A percentile compares a stretch with the other conserved stretches of the same genome.
phyloP scores from a whole-genome alignment of 2,797 vertebrate species.

The Manis pentadactyla region DNA sequence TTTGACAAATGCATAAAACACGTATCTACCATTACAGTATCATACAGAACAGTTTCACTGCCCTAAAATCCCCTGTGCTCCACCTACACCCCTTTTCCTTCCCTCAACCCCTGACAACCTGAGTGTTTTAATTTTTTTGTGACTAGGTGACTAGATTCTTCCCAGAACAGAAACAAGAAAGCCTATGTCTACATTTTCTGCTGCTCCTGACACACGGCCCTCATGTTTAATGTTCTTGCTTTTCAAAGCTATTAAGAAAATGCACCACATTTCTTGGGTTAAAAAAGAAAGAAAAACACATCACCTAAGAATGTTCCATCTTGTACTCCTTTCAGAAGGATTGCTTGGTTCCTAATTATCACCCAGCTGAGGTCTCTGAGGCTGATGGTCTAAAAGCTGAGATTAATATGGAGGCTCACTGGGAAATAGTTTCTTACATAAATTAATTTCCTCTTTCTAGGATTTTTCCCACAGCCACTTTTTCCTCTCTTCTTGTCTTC shows the following conservation, averaged over 20 bases:
- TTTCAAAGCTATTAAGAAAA: slow-evolving; percentile 39
- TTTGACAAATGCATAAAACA: background rate
- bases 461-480: background rate
- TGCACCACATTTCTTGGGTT: background rate
- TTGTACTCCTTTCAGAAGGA: slow-evolving; percentile 35
- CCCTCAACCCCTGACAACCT: background rate
- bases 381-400: slow-evolving; percentile 56
- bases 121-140: background rate
- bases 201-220: background rate
- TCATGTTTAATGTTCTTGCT: background rate
- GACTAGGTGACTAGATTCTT: background rate
- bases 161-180: background rate
- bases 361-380: slow-evolving; percentile 6
- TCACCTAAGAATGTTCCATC: slow-evolving; percentile 31
- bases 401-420: slow-evolving; percentile 29
- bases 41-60: background rate
- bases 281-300: background rate
- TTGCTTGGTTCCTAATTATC: slow-evolving; percentile 48
- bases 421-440: slow-evolving; percentile 50
- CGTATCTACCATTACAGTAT: background rate
- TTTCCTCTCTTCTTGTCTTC: background rate
- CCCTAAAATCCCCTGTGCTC: background rate
- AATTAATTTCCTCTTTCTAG: slow-evolving; percentile 61
- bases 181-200: background rate
- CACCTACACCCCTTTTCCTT: background rate